Evolutionary conservation across 2,797 vertebrate genomes (phyloP), one percentile per base, ranked within the genome.

Genomic region (Catostomus latipinnis): DNA sequence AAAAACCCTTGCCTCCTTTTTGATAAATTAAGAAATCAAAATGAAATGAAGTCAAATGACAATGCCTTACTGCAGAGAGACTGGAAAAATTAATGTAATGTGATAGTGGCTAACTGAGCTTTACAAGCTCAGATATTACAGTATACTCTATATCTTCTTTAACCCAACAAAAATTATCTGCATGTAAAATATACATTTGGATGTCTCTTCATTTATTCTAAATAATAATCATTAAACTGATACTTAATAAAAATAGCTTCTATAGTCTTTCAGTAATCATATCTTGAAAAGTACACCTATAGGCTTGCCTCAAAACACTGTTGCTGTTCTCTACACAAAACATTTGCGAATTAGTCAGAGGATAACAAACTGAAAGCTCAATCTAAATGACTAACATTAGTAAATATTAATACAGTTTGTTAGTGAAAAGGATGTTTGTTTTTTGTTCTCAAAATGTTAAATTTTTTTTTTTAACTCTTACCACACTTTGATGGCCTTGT

Each of bases 121-220:
- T 95, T 93, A 71, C 16, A 95, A 90, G 87, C 89, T 95, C 94
- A 94, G 78, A 96, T 94, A 96, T 88, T 95, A 34, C 34, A 34
- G 34, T 34, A 89, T 81, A 88, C 71, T 94, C 94, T 84, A 86
- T 86, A 92, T 89, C 81, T 88, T 87, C 90, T 90, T 92, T 88
- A 91, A 91, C 92, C 94, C 94, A 97, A 97, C 94, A 96, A 97
- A 97, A 97, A 97, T 95, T 95, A 94, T 98, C 93, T 95, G 96
- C 96, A 96, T 98, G 96, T 97, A 98, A 95, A 95, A 95, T 95
- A 94, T 94, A 94, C 91, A 93, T 90, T 94, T 87, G 82, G 96
- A 96, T 93, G 95, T 96, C 95, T 91, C 91, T 95, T 93, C 95
- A 82, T 92, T 95, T 96, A 95, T 95, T 91, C 95, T 97, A 97